Evolutionary conservation across 2,797 vertebrate genomes (phyloP).

Genomic region (Galaxias olidus): DNA sequence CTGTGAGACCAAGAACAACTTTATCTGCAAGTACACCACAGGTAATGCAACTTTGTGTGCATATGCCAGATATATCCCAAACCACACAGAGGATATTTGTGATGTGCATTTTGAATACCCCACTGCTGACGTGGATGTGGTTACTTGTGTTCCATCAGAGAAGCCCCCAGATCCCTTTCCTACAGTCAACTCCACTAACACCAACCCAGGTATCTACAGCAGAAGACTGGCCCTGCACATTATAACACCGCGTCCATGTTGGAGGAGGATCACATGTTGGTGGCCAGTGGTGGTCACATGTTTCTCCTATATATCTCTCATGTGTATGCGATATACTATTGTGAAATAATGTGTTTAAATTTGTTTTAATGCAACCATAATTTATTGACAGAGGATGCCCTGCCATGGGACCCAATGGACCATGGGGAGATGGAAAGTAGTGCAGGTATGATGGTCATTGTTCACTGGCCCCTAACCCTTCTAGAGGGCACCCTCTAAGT

Average conservation of each 20-base stretch:
- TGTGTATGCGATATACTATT: neutral
- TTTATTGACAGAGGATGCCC: slow-evolving; percentile 52
- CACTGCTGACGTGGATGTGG: slow-evolving; percentile 1
- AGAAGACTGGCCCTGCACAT: no score
- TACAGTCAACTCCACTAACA: slow-evolving; percentile 60
- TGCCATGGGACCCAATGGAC: slow-evolving; percentile 63
- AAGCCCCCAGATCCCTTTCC: slow-evolving; percentile 40
- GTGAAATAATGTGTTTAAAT: neutral
- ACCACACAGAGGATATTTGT: no score
- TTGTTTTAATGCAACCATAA: neutral
- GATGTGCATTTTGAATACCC: no score
- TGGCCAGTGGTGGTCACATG: no score
- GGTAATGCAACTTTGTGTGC: slow-evolving; percentile 67
- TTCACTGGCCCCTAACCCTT: slow-evolving; percentile 16
- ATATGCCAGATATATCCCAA: no score
- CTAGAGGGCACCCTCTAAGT: no score
- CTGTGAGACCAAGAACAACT: slow-evolving; percentile 95
- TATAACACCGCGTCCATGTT: no score
- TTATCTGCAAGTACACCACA: slow-evolving; percentile 94
- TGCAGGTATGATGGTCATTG: slow-evolving; percentile 51
- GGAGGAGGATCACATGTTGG: no score
- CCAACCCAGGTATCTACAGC: slow-evolving; percentile 28
- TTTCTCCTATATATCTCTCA: no score
- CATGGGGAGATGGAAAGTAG: slow-evolving; percentile 47
- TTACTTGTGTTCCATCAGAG: slow-evolving; percentile 56